Evolutionary conservation across 92 coral and sea anemone species (phyloP).

Genomic region (Heliopora coerulea): DNA sequence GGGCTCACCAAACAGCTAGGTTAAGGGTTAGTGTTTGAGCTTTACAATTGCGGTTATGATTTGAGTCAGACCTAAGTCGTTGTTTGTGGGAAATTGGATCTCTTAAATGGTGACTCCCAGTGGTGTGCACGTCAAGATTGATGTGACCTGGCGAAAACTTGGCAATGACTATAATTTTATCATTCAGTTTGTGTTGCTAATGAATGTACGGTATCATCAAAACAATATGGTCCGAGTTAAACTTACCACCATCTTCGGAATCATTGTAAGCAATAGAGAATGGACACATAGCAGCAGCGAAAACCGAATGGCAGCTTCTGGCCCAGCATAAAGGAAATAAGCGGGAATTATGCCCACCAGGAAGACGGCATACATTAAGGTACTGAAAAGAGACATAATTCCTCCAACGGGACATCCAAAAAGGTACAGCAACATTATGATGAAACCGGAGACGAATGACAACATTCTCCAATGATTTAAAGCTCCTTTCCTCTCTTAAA

Average conservation of each 20-base stretch:
- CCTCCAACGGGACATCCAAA: conserved; percentile 41
- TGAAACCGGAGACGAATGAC: conserved; percentile 12
- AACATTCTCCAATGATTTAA: neutral
- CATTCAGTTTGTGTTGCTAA: too few species aligned
- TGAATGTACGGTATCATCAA: too few species aligned
- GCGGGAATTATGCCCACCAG: conserved; percentile 48
- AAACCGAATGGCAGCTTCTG: conserved; percentile 77
- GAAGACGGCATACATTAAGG: conserved; percentile 10
- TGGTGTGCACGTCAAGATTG: too few species aligned
- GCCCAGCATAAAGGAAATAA: conserved; percentile 71
- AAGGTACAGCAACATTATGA: conserved; percentile 11
- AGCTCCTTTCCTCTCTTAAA: neutral
- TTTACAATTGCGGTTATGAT: too few species aligned
- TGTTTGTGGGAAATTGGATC: too few species aligned
- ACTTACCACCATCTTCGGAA: conserved; percentile 66
- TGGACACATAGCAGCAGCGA: conserved; percentile 74
- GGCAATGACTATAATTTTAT: too few species aligned
- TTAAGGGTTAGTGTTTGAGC: too few species aligned
- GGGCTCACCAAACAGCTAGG: too few species aligned
- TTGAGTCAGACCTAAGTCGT: too few species aligned
- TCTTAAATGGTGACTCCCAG: too few species aligned
- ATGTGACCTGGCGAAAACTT: too few species aligned
- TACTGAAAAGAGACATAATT: conserved; percentile 28
- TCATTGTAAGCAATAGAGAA: conserved; percentile 51
- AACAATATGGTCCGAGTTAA: too few species aligned